phyloP scores from a whole-genome alignment of 2,113 vertebrate genomes.

The Notarius quadriscutis region DNA sequence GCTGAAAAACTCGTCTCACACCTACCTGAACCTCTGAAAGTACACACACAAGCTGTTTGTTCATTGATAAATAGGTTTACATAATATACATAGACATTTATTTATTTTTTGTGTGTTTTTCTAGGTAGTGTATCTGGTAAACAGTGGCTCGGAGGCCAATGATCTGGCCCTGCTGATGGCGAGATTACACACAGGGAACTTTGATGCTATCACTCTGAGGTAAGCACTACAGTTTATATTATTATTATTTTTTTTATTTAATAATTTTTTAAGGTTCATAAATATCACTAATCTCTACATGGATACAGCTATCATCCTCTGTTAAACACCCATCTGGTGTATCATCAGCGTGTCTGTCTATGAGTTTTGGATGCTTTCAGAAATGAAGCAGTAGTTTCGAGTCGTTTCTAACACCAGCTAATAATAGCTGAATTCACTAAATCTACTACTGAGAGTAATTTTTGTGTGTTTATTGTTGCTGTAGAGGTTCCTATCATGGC shows the following conservation, averaged over 20 bases:
- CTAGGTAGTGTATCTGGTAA: slow-evolving; percentile 88
- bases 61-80: background rate
- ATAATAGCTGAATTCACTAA: background rate
- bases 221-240: slow-evolving; percentile 57
- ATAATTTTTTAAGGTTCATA: background rate
- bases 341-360: background rate
- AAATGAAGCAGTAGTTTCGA: background rate
- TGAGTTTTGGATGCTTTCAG: background rate
- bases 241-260: background rate
- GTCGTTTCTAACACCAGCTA: background rate
- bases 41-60: slow-evolving; percentile 53
- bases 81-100: background rate
- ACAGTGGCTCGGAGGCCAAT: slow-evolving; percentile 95
- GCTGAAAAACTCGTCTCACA: slow-evolving; percentile 81
- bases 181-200: slow-evolving; percentile 80
- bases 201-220: slow-evolving; percentile 87
- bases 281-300: background rate
- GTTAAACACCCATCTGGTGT: background rate
- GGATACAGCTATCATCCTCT: background rate
- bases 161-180: slow-evolving; percentile 92
- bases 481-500: slow-evolving; percentile 90
- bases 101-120: background rate
- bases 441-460: background rate
- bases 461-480: slow-evolving; percentile 39
- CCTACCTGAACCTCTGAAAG: slow-evolving; percentile 91